Conservation (phyloP, 1,140 invertebrate genomes). For the Drosophila parvula region DNA sequence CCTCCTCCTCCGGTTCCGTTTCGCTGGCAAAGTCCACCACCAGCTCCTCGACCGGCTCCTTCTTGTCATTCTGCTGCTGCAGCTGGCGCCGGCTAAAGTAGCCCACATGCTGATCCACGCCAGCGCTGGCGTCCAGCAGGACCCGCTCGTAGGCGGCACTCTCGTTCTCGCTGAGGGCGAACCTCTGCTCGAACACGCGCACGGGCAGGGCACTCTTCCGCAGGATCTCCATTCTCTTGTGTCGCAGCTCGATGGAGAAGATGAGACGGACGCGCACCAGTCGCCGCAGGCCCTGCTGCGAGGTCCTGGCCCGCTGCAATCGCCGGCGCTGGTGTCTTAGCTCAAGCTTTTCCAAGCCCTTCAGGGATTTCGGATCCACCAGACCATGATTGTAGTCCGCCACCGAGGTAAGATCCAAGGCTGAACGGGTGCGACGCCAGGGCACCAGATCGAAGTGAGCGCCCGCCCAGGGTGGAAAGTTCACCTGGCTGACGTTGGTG, state of each 20-base stretch:
- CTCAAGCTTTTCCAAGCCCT: slow-evolving; percentile 70
- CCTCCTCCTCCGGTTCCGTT: slow-evolving; percentile 53
- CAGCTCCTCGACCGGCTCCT: slow-evolving; percentile 25
- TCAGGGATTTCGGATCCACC: slow-evolving; percentile 57
- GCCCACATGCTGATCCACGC: slow-evolving; percentile 75
- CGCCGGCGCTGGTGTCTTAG: slow-evolving; percentile 69
- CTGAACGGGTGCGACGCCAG: slow-evolving; percentile 74
- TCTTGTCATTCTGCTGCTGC: slow-evolving; percentile 1
- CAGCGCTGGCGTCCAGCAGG: slow-evolving; percentile 63
- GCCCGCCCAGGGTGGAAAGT: slow-evolving; percentile 75
- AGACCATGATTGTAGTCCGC: slow-evolving; percentile 54
- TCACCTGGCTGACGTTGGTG: slow-evolving; percentile 61
- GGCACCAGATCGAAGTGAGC: slow-evolving; percentile 80
- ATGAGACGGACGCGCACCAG: slow-evolving; percentile 75
- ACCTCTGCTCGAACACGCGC: slow-evolving; percentile 74
- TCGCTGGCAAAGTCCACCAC: slow-evolving; percentile 73
- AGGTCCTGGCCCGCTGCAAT: slow-evolving; percentile 51
- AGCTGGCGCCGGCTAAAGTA: slow-evolving; percentile 66
- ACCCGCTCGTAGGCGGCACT: slow-evolving; percentile 73
- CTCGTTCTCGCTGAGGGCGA: slow-evolving; percentile 66
- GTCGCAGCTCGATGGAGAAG: slow-evolving; percentile 79
- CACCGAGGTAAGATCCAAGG: slow-evolving; percentile 59
- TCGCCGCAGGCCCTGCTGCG: slow-evolving; percentile 56
- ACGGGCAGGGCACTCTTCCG: slow-evolving; percentile 64
- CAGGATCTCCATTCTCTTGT: slow-evolving; percentile 79